A percentile compares a stretch with the other conserved stretches of the same genome.
These are phyloP conservation scores for Gallirallus australis DNA, from an alignment of 2,797 vertebrate species.

Conservation along the genomic window DNA sequence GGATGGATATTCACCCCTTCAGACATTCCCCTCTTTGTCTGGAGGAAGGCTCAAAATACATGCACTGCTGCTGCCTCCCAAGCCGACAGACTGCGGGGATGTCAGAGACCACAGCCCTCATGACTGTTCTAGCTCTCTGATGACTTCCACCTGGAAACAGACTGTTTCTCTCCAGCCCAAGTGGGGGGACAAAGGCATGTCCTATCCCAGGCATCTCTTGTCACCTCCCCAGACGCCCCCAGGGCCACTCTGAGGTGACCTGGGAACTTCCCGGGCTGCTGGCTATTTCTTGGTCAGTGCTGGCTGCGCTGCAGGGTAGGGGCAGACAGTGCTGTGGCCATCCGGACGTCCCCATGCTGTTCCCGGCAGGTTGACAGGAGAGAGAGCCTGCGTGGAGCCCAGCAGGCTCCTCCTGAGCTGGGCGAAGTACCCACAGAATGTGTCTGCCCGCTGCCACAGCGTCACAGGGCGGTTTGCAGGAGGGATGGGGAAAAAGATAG, in stretches of 20 bases:
- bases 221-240: neutral
- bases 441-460: neutral
- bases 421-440: rapidly evolving
- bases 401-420: neutral
- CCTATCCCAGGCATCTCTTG: neutral
- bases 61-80: neutral
- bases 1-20: neutral
- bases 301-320: neutral
- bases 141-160: neutral
- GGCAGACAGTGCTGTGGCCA: neutral
- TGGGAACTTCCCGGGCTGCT: neutral
- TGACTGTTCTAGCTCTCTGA: neutral
- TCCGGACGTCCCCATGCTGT: rapidly evolving
- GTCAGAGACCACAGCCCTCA: neutral
- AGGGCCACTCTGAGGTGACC: neutral
- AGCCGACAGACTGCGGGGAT: neutral
- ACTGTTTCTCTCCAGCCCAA: neutral
- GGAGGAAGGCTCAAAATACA: neutral
- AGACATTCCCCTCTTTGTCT: neutral
- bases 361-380: neutral
- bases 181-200: neutral
- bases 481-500: neutral
- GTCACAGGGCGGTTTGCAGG: neutral
- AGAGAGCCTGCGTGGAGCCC: neutral
- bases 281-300: rapidly evolving